Conservation (phyloP, 1,140 invertebrate species). For the Tachypleus tridentatus region DNA sequence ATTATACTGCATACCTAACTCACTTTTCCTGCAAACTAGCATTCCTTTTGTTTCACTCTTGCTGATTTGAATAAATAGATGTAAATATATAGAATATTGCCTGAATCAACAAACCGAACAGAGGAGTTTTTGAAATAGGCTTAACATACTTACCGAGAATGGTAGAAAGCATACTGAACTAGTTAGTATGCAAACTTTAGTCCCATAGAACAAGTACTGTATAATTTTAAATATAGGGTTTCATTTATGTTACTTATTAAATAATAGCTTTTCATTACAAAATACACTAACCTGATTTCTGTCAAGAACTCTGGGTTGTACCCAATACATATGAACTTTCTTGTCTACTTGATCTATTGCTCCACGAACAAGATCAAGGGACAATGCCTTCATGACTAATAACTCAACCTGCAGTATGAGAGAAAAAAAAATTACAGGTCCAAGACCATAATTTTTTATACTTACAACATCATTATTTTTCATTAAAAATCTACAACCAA, state of each 20-base stretch:
- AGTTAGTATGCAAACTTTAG: not conserved
- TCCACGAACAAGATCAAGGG: slow-evolving; percentile 85
- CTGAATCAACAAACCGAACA: no score
- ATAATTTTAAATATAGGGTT: not conserved
- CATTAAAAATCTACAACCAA: not conserved
- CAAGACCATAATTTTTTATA: not conserved
- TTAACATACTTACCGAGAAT: no score
- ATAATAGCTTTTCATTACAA: slow-evolving; percentile 1
- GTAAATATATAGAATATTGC: no score
- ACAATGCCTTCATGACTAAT: slow-evolving; percentile 94
- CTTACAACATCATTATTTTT: not conserved
- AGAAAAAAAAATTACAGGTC: not conserved
- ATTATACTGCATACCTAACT: no score
- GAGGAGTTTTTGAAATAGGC: no score
- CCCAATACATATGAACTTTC: slow-evolving; percentile 74
- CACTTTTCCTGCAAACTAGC: no score
- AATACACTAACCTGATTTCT: slow-evolving; percentile 41
- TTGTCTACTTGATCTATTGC: slow-evolving; percentile 86
- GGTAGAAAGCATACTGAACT: not conserved
- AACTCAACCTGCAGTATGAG: slow-evolving; percentile 67
- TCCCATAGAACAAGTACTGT: no score
- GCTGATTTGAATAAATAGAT: no score
- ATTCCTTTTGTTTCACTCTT: no score
- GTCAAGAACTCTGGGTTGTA: slow-evolving; percentile 82
- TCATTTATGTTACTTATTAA: slow-evolving; percentile 11